Base-by-base conservation (phyloP, 1,140 invertebrate genomes). In the Carcinoscorpius rotundicauda region DNA sequence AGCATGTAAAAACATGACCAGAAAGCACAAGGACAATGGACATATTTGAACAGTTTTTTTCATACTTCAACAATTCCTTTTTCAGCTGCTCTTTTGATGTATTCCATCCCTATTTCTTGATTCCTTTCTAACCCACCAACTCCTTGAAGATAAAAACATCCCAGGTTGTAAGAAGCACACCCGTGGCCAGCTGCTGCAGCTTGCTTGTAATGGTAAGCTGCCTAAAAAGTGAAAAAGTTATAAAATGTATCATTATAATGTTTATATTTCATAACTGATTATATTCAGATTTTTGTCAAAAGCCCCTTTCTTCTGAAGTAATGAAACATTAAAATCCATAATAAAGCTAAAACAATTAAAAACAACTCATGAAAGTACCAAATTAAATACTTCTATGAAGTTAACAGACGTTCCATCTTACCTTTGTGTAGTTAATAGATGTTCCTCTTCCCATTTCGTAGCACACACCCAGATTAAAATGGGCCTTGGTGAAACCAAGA, bases 401-500 rank as follows among this genome's bases (percentile, higher is more conserved):
- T 29, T 29, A 29, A 29, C 29, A 29, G 29, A 29, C 29, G 29
- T 58, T 10, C 62, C 10, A 29, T 63, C 29, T 65, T 71, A 77
- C 76, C 70, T 74, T 66, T 51, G 62, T 61, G 6, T 72, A 56
- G 68, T 76, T 68, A 58, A 70, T 67, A 53, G 70, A 66, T 4
- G 75, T 72, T 51, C 76, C 76, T 62, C 66, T 69, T 4, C 76
- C 76, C 10, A 67, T 70, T 67, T 77, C 75, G 62, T 75, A 76
- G 63, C 76, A 76, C 6, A 77, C 53, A 6, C 71, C 76, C n/a
- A 75, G 64, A 63, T 77, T 77, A 67, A 73, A 77, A 52, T 73
- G 69, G 6, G 74, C 71, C 64, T 73, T 71, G 53, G 70, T 63
- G 49, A 74, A 71, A 3, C 74, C 75, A 6, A 75, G 66, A 49